phyloP scores from a whole-genome alignment of 2,113 vertebrate genomes.

The Halichoeres trimaculatus region DNA sequence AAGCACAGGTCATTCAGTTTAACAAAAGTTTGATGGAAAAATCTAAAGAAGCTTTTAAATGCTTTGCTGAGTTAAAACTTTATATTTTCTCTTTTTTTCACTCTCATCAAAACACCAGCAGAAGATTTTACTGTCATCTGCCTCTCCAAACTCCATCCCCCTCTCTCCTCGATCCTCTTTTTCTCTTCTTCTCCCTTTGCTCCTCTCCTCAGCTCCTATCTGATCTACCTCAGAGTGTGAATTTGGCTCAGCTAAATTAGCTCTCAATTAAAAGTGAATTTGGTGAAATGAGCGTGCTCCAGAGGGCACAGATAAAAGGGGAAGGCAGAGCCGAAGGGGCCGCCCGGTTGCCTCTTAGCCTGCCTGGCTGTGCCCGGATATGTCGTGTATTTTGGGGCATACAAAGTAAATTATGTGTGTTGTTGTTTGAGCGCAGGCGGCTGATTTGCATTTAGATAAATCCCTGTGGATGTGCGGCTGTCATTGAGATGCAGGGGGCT shows the following conservation, averaged over 20 bases:
- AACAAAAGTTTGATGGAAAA: constrained; percentile 10
- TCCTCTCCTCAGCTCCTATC: constrained; percentile 23
- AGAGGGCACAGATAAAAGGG: constrained; percentile 60
- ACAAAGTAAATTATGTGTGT: constrained; percentile 70
- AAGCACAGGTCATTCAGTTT: constrained; percentile 16
- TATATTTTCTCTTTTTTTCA: neutral
- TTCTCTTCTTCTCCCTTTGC: constrained; percentile 12
- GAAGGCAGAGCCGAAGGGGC: constrained; percentile 46
- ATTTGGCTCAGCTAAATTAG: constrained; percentile 64
- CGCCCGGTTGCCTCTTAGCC: constrained; percentile 29
- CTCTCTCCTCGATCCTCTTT: neutral
- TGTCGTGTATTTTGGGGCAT: constrained; percentile 53
- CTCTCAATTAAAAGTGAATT: constrained; percentile 77
- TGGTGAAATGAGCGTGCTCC: constrained; percentile 60
- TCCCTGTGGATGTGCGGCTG: constrained; percentile 70
- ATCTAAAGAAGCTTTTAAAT: too few relatives aligned
- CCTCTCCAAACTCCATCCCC: constrained; percentile 27
- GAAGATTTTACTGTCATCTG: constrained; percentile 60
- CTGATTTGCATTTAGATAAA: constrained; percentile 82
- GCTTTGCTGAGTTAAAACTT: too few relatives aligned
- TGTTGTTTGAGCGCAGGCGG: constrained; percentile 63
- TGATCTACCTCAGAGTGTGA: constrained; percentile 35
- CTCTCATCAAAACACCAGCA: constrained; percentile 24
- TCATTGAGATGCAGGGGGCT: constrained; percentile 73
- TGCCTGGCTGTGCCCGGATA: constrained; percentile 9